A percentile compares a stretch with the other conserved stretches of the same genome.
phyloP scores from a whole-genome alignment of 1,140 invertebrate genomes.

The fruit fly (Drosophila melanogaster) region Release_6_plus_ISO1_MT NT_033777.3:27200501-27201000 shows the following conservation, averaged over 20 bases:
- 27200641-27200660: conserved; percentile 29
- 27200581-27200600: conserved; percentile 48
- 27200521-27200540: conserved; percentile 83
- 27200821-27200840: conserved; percentile 79
- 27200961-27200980: conserved; percentile 82
- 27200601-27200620: conserved; percentile 50
- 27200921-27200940: conserved; percentile 85
- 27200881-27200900: conserved; percentile 63
- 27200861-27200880: conserved; percentile 6
- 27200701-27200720: conserved; percentile 78
- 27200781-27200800: conserved; percentile 72
- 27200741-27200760: conserved; percentile 50
- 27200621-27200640: conserved; percentile 54
- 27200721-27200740: conserved; percentile 23
- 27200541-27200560: conserved; percentile 84
- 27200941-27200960: conserved; percentile 84
- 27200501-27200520: conserved; percentile 79
- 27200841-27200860: conserved; percentile 11
- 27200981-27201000: conserved; percentile 68
- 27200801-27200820: conserved; percentile 80
- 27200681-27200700: conserved; percentile 82
- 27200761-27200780: conserved; percentile 7
- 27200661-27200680: conserved; percentile 76
- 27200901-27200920: conserved; percentile 84
- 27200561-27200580: conserved; percentile 83